phyloP scores from a whole-genome alignment of 2,888 invertebrate species.

The Conistra vaccinii region DNA sequence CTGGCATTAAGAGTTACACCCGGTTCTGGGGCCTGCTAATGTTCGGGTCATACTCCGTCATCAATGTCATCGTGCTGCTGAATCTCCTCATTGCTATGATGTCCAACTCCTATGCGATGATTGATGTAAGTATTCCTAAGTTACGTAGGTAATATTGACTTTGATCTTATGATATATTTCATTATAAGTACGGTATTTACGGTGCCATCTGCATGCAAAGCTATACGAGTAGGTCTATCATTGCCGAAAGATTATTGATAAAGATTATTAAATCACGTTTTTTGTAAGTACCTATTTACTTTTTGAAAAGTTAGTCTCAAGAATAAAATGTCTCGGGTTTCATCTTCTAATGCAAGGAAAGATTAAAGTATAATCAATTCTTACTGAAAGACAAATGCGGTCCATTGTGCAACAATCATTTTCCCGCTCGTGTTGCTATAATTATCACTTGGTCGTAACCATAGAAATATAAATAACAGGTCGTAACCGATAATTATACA shows the following conservation, averaged over 20 bases:
- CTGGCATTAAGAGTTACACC: constrained; percentile 97
- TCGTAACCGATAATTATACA: no score
- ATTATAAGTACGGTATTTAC: no score
- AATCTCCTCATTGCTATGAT: constrained; percentile 99
- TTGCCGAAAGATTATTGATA: neutral
- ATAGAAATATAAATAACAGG: no score
- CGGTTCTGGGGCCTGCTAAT: constrained; percentile 98
- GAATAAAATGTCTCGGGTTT: neutral
- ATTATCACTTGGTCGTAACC: no score
- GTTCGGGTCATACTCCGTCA: constrained; percentile 98
- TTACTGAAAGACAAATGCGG: constrained; percentile 36
- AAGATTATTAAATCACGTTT: neutral
- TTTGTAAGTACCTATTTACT: neutral
- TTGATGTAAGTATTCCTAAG: constrained; percentile 92
- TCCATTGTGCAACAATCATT: constrained; percentile 4
- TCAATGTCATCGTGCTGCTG: constrained; percentile 97
- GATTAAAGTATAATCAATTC: constrained; percentile 20
- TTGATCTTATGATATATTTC: no score
- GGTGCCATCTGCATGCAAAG: neutral
- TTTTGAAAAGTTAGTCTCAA: neutral
- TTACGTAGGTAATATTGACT: neutral
- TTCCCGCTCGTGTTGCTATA: neutral
- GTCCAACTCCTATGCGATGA: constrained; percentile 98
- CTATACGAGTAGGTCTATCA: no score
- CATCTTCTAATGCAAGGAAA: neutral